These are phyloP conservation scores for Fistularia tabacaria DNA, from an alignment of 2,797 vertebrate genomes.

Conservation along the genomic window DNA sequence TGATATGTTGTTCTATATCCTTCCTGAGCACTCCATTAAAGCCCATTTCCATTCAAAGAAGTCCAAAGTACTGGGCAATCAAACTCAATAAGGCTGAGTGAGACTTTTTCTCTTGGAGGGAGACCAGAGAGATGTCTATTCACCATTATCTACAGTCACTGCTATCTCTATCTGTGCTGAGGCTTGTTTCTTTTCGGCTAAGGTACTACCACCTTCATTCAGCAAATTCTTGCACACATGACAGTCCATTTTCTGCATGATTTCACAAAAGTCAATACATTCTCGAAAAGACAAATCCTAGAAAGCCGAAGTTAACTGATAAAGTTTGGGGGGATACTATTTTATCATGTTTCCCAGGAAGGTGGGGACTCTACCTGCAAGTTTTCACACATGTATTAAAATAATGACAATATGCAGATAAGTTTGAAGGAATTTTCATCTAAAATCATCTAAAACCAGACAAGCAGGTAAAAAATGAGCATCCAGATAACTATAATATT, in stretches of 20 bases:
- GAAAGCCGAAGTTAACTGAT: conserved; percentile 74
- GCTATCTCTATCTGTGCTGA: conserved; percentile 34
- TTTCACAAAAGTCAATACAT: conserved; percentile 76
- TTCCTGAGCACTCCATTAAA: conserved; percentile 55
- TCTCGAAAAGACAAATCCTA: conserved; percentile 80
- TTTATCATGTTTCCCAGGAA: conserved; percentile 67
- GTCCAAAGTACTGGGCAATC: conserved; percentile 38
- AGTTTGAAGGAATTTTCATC: conserved; percentile 67
- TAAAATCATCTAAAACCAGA: too few relatives aligned
- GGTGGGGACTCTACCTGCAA: conserved; percentile 45
- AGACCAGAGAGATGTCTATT: conserved; percentile 25
- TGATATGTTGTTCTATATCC: conserved; percentile 64
- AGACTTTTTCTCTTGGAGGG: conserved; percentile 48
- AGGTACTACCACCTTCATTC: conserved; percentile 67
- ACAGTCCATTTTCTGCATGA: conserved; percentile 83
- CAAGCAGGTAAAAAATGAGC: too few relatives aligned
- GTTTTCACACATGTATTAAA: conserved; percentile 73
- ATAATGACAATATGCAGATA: conserved; percentile 46
- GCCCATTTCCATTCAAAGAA: conserved; percentile 62
- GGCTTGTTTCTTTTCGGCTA: conserved; percentile 50
- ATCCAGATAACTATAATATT: too few relatives aligned
- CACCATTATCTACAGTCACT: conserved; percentile 20
- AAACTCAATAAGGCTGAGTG: conserved; percentile 53
- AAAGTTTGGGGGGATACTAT: conserved; percentile 64
- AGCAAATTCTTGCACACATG: conserved; percentile 62